phyloP scores from a whole-genome alignment of 2,113 vertebrate species.

The Typhlomys cinereus region DNA sequence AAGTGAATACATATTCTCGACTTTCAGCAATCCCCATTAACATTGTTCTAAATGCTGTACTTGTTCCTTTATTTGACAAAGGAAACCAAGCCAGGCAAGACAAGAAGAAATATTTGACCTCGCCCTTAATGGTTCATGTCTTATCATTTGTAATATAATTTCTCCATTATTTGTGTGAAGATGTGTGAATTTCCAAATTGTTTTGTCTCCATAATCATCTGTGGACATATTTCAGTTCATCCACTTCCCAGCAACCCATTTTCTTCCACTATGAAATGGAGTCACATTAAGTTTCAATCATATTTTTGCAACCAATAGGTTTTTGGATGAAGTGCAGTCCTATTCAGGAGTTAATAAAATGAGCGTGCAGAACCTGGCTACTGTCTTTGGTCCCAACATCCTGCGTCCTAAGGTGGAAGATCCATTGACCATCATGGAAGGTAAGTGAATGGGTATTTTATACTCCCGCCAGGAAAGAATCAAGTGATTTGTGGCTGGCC shows the following conservation, averaged over 20 bases:
- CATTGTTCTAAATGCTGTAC: not conserved
- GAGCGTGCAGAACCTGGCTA: slow-evolving; percentile 98
- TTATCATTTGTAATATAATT: not conserved
- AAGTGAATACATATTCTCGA: not conserved
- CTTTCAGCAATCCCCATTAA: not conserved
- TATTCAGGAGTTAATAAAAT: slow-evolving; percentile 98
- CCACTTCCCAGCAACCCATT: not conserved
- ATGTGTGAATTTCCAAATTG: not conserved
- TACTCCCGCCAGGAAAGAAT: not conserved
- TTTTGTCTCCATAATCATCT: not conserved
- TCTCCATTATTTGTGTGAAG: not conserved
- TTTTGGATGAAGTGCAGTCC: slow-evolving; percentile 98
- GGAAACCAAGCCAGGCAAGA: not conserved
- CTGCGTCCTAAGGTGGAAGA: slow-evolving; percentile 96
- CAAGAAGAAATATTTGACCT: not conserved
- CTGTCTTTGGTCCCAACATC: slow-evolving; percentile 98
- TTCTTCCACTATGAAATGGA: not conserved
- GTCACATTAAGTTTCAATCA: not conserved
- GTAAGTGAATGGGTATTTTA: slow-evolving; percentile 80
- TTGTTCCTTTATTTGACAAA: not conserved
- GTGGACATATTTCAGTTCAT: not conserved
- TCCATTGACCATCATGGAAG: slow-evolving; percentile 98
- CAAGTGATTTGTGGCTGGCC: not conserved
- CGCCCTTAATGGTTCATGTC: not conserved
- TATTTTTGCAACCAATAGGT: slow-evolving; percentile 83